Percentiles rank a stretch among this genome's conserved stretches.
phyloP scores from a whole-genome alignment of 2,888 invertebrate species.

The Syritta pipiens region DNA sequence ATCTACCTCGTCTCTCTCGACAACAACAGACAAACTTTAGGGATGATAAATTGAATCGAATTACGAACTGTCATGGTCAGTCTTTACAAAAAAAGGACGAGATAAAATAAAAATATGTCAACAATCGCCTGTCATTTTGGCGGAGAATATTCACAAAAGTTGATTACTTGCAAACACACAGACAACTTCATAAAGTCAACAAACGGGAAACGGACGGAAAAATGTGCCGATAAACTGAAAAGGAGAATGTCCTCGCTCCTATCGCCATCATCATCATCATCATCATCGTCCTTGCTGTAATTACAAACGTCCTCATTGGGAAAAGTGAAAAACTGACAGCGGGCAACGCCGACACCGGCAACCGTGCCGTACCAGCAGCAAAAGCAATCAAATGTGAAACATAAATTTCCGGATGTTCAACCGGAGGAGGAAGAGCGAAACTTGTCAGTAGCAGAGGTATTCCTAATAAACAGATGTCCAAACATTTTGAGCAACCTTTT shows the following conservation, averaged over 20 bases:
- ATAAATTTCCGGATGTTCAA: conserved; percentile 35
- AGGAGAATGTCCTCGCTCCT: background rate
- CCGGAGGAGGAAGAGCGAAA: background rate
- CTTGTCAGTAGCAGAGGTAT: conserved; percentile 28
- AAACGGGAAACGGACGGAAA: background rate
- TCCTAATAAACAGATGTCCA: conserved; percentile 24
- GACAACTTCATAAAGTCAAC: conserved; percentile 1
- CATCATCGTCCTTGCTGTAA: too few relatives aligned
- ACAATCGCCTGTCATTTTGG: background rate
- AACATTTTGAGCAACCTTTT: conserved; percentile 28
- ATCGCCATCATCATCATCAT: background rate
- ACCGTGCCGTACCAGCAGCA: too few relatives aligned
- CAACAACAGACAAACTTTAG: too few relatives aligned
- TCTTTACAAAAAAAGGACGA: background rate
- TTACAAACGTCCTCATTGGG: conserved; percentile 16
- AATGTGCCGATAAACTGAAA: background rate
- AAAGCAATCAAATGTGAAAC: conserved; percentile 47
- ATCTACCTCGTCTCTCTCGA: too few relatives aligned
- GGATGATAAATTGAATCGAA: conserved; percentile 3
- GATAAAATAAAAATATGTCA: background rate
- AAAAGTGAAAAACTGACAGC: background rate
- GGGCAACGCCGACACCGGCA: background rate
- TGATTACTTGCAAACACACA: conserved; percentile 9
- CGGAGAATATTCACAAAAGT: conserved; percentile 7
- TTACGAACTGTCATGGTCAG: conserved; percentile 10